Percentiles rank a stretch among this genome's conserved stretches.
Evolutionary conservation across 2,113 vertebrate genomes (phyloP).

Genomic region (Prolemur simus): DNA sequence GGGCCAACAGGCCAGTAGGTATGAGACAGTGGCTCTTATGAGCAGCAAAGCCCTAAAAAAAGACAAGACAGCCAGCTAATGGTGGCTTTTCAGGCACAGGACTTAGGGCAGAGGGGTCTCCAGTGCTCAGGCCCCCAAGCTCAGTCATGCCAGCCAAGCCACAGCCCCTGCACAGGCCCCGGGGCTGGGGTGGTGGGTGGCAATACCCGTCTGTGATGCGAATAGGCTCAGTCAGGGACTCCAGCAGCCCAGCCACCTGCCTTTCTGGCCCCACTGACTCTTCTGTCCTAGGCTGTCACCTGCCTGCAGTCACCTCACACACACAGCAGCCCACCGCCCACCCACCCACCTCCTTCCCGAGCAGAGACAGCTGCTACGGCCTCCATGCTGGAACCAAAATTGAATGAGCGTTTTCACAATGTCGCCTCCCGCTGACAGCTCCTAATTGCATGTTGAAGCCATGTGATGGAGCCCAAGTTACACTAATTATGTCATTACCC

Average conservation of each 20-base stretch:
- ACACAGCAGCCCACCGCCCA: not conserved
- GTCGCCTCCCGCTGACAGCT: constrained; percentile 67
- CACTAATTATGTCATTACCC: constrained; percentile 80
- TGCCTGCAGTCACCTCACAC: not conserved
- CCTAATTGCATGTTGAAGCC: constrained; percentile 77
- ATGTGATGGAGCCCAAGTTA: constrained; percentile 72
- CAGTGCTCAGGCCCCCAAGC: not conserved
- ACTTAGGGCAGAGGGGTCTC: not conserved
- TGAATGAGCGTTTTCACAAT: constrained; percentile 72
- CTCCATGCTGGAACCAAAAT: constrained; percentile 57
- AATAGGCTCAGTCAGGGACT: not conserved
- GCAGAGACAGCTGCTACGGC: constrained; percentile 59
- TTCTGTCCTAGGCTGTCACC: not conserved
- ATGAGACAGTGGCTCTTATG: not conserved
- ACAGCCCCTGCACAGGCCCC: not conserved
- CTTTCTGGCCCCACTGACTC: not conserved
- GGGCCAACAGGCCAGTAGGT: not conserved
- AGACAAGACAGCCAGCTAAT: not conserved
- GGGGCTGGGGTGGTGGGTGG: not conserved
- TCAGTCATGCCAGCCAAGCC: not conserved
- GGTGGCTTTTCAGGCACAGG: constrained; percentile 14
- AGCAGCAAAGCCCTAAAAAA: not conserved
- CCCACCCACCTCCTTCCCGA: not conserved
- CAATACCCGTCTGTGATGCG: not conserved
- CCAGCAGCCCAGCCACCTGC: not conserved